Base-by-base conservation (phyloP, 2,797 vertebrate genomes). In the Limosa lapponica region DNA sequence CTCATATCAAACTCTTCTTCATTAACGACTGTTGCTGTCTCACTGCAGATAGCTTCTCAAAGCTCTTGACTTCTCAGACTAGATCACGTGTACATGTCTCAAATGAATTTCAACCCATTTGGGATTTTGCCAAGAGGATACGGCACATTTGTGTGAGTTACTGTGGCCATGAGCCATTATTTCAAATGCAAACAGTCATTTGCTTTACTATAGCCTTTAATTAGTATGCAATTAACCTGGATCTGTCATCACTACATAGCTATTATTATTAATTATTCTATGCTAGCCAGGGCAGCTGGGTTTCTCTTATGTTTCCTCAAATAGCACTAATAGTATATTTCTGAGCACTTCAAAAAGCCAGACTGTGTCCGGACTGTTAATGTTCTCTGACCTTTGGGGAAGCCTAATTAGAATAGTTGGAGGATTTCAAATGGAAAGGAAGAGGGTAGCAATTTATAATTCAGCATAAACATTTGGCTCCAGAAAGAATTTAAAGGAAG, bases 181-280 rank as follows among this genome's bases (percentile, higher is more conserved):
- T 96, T 86, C 75, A 94, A 93, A 91, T 90, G 82, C 82, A 96
- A 96, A 91, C 92, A 96, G 85, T 71, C 54, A 90, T 95, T 95
- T 93, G 74, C 72, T 95, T 94, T 91, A 89, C 71, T 67, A 13
- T 86, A 94, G 89, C 48, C 73, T 84, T 91, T 95, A 95, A 97
- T 97, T 96, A 96, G 88, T 86, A 94, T 90, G 92, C 90, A 93
- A 87, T 95, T 97, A 96, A 89, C 95, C 94, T 96, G 94, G 55
- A 96, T 96, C 89, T 95, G 94, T 92, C 96, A 95, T 88, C 82
- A 80, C 72, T 91, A 67, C 73, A 90, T 72, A 93, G 75, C 79
- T 91, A 94, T 97, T 97, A 96, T 96, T 96, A 97, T 95, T 94
- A 96, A 96, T 95, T 91, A 96, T 82, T 94, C 77, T 82, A 14